Percentiles rank a stretch among this genome's conserved stretches.
Evolutionary conservation across 2,888 invertebrate species (phyloP).

Genomic region (Eupithecia vulgata): DNA sequence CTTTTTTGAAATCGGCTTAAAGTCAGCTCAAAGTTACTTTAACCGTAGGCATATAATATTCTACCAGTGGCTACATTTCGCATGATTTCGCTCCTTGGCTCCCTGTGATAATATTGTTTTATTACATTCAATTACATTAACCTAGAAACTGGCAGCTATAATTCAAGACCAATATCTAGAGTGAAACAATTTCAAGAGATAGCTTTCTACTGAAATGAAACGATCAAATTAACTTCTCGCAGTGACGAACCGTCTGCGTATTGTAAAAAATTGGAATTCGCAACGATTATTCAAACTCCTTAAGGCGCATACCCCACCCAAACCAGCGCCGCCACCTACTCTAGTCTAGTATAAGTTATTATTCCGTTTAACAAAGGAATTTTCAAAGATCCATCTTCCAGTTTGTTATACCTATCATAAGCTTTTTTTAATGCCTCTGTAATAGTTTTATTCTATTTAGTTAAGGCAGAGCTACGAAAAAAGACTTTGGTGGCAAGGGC

Average conservation of each 20-base stretch:
- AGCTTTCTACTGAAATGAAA: conserved; percentile 41
- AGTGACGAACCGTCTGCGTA: conserved; percentile 55
- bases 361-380: too few relatives aligned
- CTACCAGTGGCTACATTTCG: conserved; percentile 9
- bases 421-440: too few relatives aligned
- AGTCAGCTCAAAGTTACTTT: too few relatives aligned
- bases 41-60: not conserved
- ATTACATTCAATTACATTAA: conserved; percentile 22
- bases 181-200: conserved; percentile 35
- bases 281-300: not conserved
- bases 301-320: too few relatives aligned
- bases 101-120: conserved; percentile 22
- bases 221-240: conserved; percentile 50
- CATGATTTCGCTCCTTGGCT: conserved; percentile 16
- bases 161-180: conserved; percentile 23
- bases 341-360: too few relatives aligned
- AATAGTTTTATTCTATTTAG: too few relatives aligned
- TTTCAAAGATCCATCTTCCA: too few relatives aligned
- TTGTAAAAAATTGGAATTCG: conserved; percentile 52
- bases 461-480: too few relatives aligned
- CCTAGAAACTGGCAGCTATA: conserved; percentile 12
- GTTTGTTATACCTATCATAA: too few relatives aligned
- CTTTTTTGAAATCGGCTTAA: too few relatives aligned
- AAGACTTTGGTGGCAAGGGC: too few relatives aligned
- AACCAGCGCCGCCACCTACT: too few relatives aligned